phyloP scores from a whole-genome alignment of 2,797 vertebrate genomes.

The Hyperoplus lanceolatus region DNA sequence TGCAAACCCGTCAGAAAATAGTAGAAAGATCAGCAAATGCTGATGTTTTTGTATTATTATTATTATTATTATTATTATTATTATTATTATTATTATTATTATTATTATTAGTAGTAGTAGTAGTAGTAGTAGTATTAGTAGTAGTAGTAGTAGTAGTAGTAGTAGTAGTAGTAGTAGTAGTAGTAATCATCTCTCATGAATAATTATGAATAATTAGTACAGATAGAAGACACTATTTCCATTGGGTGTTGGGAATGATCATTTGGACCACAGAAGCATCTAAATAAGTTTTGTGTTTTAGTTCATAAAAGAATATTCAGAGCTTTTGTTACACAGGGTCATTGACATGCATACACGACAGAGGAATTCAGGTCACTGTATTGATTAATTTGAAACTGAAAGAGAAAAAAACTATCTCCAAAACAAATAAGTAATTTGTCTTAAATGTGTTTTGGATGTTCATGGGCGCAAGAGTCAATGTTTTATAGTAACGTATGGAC shows the following conservation, averaged over 20 bases:
- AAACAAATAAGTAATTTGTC: background rate
- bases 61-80: too few relatives aligned
- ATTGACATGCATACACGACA: constrained; percentile 39
- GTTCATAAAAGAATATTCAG: constrained; percentile 42
- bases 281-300: constrained; percentile 38
- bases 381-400: constrained; percentile 17
- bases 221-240: background rate
- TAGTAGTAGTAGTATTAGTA: too few relatives aligned
- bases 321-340: constrained; percentile 63
- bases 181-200: background rate
- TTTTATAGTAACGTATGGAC: background rate
- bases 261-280: constrained; percentile 22
- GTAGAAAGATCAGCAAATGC: background rate
- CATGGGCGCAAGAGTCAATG: background rate
- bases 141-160: too few relatives aligned
- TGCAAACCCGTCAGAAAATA: constrained; percentile 17
- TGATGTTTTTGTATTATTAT: too few relatives aligned
- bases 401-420: background rate
- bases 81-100: too few relatives aligned
- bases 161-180: too few relatives aligned
- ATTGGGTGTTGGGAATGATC: background rate
- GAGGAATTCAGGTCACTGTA: constrained; percentile 34
- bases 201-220: background rate
- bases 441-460: constrained; percentile 1
- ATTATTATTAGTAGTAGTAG: too few relatives aligned